Evolutionary conservation across 2,888 invertebrate species (phyloP), one percentile per base, ranked within the genome.

Genomic region (Alloplasta piceator): DNA sequence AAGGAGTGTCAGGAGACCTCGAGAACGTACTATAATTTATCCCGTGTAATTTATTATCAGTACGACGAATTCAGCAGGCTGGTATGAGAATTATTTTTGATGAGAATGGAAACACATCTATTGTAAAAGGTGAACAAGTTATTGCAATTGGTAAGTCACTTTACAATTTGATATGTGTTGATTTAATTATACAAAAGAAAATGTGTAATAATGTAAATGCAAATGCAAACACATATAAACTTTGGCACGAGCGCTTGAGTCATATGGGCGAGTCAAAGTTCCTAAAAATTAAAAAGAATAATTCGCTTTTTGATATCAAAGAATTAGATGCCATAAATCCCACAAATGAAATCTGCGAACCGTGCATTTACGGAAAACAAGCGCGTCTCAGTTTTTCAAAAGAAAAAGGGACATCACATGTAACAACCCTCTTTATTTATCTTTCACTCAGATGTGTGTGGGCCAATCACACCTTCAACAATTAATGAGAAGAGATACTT

Each of bases 21-120:
- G 82, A 85, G 60, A 68, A 86, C 70, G 85, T 87, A 5, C 84
- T 91, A 6, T 91, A 83, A 86, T 64, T 61, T 85, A 83, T 86
- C 10, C 87, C 88, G 26, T 85, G 89, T 82, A 90, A 90, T 77
- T 74, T 89, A 38, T 74, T 89, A 5, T 89, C 88, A 5, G 89
- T 89, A 52, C 75, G 74, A 71, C 86, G 75, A 60, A 87, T 88
- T 83, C 84, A 85, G 67, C 80, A 86, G 66, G 83, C 85, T 55
- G 88, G 87, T 12, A 85, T 88, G 84, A 85, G 82, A 26, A 85
- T 91, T 9, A 86, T 78, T 39, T 90, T 89, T 63, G 79, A 85
- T 58, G 82, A 87, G 74, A 74, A 86, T 74, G 88, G 89, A 16
- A 86, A 86, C 2, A 78, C 84, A 64, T 66, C 84, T 64, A 85